These are phyloP conservation scores for Troides helena DNA, from an alignment of 2,888 invertebrate genomes.

Conservation along the genomic window DNA sequence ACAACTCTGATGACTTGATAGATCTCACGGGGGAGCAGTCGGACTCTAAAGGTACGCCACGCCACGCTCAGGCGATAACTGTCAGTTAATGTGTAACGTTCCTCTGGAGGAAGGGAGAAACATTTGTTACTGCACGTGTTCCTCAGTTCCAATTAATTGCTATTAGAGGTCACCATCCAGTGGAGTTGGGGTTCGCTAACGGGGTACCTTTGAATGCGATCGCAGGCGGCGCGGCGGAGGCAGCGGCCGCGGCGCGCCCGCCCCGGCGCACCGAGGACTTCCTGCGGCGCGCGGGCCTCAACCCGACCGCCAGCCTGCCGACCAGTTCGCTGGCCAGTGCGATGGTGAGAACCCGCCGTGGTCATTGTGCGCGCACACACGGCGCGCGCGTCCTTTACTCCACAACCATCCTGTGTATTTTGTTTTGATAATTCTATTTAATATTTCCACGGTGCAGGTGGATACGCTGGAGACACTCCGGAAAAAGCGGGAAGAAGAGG, in stretches of 20 bases:
- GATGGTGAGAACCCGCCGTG: slow-evolving; percentile 38
- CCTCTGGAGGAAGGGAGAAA: neutral
- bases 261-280: slow-evolving; percentile 88
- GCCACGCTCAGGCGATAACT: neutral
- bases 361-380: neutral
- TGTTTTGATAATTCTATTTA: neutral
- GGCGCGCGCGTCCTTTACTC: too few species aligned
- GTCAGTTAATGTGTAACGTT: neutral
- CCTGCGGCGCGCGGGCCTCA: slow-evolving; percentile 78
- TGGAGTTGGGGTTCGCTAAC: neutral
- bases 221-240: slow-evolving; percentile 37
- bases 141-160: neutral
- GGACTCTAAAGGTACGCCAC: slow-evolving; percentile 66
- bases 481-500: slow-evolving; percentile 66
- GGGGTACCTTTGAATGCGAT: neutral
- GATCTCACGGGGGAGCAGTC: slow-evolving; percentile 80
- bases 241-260: slow-evolving; percentile 42
- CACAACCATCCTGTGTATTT: neutral
- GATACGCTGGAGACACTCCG: slow-evolving; percentile 67
- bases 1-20: slow-evolving; percentile 78
- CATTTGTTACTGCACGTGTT: too few species aligned
- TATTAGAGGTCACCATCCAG: neutral
- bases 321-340: slow-evolving; percentile 67
- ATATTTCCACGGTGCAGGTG: slow-evolving; percentile 46
- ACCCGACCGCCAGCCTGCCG: slow-evolving; percentile 51